Percentiles rank a stretch among this genome's conserved stretches.
Conservation (phyloP, 2,113 vertebrate species). For the Mystacornis crossleyi region DNA sequence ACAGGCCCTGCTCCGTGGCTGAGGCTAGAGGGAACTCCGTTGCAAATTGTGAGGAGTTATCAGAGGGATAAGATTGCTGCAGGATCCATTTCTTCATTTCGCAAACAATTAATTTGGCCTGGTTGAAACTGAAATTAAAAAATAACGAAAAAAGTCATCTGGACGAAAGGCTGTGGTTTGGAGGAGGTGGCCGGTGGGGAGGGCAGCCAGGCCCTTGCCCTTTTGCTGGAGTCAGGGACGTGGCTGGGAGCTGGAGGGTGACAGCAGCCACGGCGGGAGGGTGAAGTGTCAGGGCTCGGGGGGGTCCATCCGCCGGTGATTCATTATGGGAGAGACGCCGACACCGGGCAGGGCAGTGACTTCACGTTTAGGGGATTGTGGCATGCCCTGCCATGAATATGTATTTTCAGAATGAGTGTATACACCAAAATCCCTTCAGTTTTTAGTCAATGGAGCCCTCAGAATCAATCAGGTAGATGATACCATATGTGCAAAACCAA, state of each 20-base stretch:
- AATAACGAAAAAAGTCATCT: not conserved
- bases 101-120: conserved; percentile 7
- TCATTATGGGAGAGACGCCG: not conserved
- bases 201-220: not conserved
- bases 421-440: conserved; percentile 37
- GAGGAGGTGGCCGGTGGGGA: not conserved
- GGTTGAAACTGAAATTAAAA: not conserved
- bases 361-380: conserved; percentile 35
- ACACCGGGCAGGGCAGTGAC: not conserved
- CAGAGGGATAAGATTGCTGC: conserved; percentile 27
- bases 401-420: conserved; percentile 41
- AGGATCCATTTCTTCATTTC: not conserved
- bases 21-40: not conserved
- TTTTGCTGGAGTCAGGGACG: not conserved
- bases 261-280: not conserved
- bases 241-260: not conserved
- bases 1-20: not conserved
- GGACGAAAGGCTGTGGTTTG: not conserved
- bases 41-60: conserved; percentile 7
- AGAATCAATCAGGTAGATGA: conserved; percentile 65
- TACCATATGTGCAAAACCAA: conserved; percentile 60
- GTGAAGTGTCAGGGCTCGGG: not conserved
- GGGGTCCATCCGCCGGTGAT: not conserved
- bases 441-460: conserved; percentile 33
- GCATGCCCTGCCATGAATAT: conserved; percentile 28